phyloP scores from a whole-genome alignment of 2,797 vertebrate species.

The Xiphophorus birchmanni region DNA sequence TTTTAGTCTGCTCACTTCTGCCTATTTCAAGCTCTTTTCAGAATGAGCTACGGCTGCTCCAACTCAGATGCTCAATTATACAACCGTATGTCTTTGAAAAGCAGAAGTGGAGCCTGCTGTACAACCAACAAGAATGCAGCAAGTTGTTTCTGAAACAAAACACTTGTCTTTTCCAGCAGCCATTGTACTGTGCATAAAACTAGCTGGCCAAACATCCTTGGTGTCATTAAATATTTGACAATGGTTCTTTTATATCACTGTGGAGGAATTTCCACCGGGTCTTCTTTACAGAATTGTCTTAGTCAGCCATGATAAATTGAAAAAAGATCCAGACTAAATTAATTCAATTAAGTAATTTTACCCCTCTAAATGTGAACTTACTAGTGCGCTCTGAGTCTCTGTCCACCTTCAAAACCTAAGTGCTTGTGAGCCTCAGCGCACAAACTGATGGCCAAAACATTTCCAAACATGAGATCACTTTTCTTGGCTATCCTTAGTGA shows the following conservation, averaged over 20 bases:
- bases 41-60: too few relatives aligned
- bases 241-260: not conserved
- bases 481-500: not conserved
- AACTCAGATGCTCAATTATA: too few relatives aligned
- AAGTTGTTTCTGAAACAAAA: too few relatives aligned
- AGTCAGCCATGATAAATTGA: not conserved
- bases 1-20: too few relatives aligned
- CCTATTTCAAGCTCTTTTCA: too few relatives aligned
- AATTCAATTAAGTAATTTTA: not conserved
- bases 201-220: not conserved
- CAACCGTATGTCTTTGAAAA: too few relatives aligned
- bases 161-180: too few relatives aligned
- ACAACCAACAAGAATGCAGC: too few relatives aligned
- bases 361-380: not conserved
- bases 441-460: not conserved
- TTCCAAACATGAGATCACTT: not conserved
- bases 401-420: not conserved
- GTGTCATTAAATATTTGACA: not conserved
- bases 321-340: too few relatives aligned
- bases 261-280: not conserved
- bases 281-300: not conserved
- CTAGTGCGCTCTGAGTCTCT: not conserved
- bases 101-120: too few relatives aligned
- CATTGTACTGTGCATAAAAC: too few relatives aligned
- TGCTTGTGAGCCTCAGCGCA: not conserved